A percentile compares a stretch with the other conserved stretches of the same genome.
These are phyloP conservation scores for Falcunculus frontatus DNA, from an alignment of 2,113 vertebrate genomes.

Conservation along the genomic window DNA sequence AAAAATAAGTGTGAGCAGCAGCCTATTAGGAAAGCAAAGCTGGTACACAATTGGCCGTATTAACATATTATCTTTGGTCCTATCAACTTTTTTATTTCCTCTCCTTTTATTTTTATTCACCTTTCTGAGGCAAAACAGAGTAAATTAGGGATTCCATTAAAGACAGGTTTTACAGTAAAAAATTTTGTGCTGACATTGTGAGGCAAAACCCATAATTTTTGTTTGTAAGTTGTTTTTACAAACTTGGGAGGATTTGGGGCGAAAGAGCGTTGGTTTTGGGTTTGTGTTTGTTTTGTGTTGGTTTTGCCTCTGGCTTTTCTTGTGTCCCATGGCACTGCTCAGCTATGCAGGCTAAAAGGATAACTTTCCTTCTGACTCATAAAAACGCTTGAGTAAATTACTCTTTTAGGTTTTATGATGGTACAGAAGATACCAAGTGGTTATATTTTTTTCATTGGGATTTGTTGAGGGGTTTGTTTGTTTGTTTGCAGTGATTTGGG, in stretches of 20 bases:
- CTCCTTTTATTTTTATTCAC: not conserved
- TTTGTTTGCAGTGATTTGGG: not conserved
- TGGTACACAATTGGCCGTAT: not conserved
- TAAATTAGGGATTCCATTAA: not conserved
- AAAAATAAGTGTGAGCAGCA: not conserved
- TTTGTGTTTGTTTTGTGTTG: not conserved
- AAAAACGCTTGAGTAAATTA: not conserved
- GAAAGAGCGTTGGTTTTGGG: not conserved
- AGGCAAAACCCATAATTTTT: not conserved
- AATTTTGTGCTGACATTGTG: not conserved
- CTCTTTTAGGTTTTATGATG: not conserved
- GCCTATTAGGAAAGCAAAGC: not conserved
- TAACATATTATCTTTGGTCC: not conserved
- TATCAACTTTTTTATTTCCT: not conserved
- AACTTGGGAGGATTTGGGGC: not conserved
- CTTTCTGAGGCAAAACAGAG: not conserved
- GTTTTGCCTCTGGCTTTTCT: slow-evolving; percentile 4
- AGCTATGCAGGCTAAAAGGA: not conserved
- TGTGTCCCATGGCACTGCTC: not conserved
- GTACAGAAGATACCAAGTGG: not conserved
- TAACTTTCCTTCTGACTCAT: not conserved
- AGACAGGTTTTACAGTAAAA: not conserved
- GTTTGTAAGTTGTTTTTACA: not conserved
- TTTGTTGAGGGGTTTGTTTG: not conserved
- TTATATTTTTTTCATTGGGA: not conserved